phyloP scores from a whole-genome alignment of 2,888 invertebrate species.

The Drosophila trichaetosa region DNA sequence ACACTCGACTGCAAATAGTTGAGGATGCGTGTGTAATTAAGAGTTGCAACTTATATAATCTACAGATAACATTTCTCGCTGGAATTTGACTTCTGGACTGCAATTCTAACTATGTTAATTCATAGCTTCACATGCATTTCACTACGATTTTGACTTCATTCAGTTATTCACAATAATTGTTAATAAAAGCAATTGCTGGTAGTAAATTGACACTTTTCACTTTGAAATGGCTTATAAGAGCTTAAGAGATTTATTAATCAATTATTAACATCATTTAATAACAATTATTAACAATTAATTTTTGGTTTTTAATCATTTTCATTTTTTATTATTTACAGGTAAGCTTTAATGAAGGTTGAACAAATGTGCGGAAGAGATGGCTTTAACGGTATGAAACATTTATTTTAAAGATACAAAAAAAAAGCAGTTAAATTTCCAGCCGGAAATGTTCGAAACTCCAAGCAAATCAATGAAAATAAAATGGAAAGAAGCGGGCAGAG shows the following conservation, averaged over 20 bases:
- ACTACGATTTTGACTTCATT: neutral
- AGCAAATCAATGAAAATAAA: neutral
- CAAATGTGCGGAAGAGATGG: neutral
- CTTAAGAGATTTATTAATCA: slow-evolving; percentile 6
- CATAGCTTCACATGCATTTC: neutral
- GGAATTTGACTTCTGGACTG: neutral
- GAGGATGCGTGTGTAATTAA: slow-evolving; percentile 13
- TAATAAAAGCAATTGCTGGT: neutral
- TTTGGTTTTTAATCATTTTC: neutral
- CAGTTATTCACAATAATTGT: slow-evolving; percentile 4
- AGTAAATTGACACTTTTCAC: neutral
- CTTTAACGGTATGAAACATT: neutral
- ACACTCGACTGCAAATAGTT: slow-evolving; percentile 9
- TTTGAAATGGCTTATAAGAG: neutral
- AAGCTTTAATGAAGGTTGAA: neutral
- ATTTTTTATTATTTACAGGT: slow-evolving; percentile 26
- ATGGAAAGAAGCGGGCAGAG: too few species aligned
- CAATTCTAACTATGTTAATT: slow-evolving; percentile 1
- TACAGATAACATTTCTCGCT: neutral
- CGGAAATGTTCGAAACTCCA: neutral
- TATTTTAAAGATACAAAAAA: neutral
- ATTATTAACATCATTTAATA: neutral
- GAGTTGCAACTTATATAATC: slow-evolving; percentile 3
- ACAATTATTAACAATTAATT: neutral
- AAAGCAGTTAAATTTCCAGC: neutral